Percentiles rank a stretch among this genome's conserved stretches.
These are phyloP conservation scores for Girardia tigrina DNA, from an alignment of 2,888 invertebrate species.

Conservation along the genomic window DNA sequence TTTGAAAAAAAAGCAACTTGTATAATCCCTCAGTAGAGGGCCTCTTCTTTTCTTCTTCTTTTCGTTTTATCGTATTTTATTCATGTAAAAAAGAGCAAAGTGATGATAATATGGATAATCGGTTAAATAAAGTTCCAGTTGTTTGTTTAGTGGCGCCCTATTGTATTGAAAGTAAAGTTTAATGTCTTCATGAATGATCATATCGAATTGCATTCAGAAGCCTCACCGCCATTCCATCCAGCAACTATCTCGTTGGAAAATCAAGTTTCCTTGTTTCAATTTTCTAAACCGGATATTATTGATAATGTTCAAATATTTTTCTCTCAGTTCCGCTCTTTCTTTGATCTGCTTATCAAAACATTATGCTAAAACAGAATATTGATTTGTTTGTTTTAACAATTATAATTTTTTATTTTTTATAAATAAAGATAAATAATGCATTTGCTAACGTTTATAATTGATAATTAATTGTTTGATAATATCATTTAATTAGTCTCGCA, in stretches of 20 bases:
- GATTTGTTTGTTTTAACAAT: constrained; percentile 16
- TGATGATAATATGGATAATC: not conserved
- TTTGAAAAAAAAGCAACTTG: no score
- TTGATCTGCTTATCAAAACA: constrained; percentile 18
- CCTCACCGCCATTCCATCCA: not conserved
- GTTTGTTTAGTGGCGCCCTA: constrained; percentile 1
- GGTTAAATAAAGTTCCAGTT: not conserved
- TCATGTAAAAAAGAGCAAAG: no score
- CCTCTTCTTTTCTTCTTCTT: no score
- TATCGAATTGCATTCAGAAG: not conserved
- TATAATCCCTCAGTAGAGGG: no score
- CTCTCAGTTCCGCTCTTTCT: not conserved
- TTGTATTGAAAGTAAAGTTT: not conserved
- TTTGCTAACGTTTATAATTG: not conserved
- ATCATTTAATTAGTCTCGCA: no score
- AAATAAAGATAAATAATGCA: constrained; percentile 11
- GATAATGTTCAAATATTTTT: constrained; percentile 20
- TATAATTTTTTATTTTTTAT: not conserved
- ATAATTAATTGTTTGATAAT: not conserved
- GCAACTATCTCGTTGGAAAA: constrained; percentile 17
- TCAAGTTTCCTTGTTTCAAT: constrained; percentile 20
- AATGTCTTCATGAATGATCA: constrained; percentile 19
- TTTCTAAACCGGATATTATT: constrained; percentile 18
- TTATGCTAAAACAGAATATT: constrained; percentile 18
- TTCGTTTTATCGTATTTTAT: no score